Evolutionary conservation across 2,113 vertebrate species (phyloP).

Genomic region (Pelvicachromis taeniatus): DNA sequence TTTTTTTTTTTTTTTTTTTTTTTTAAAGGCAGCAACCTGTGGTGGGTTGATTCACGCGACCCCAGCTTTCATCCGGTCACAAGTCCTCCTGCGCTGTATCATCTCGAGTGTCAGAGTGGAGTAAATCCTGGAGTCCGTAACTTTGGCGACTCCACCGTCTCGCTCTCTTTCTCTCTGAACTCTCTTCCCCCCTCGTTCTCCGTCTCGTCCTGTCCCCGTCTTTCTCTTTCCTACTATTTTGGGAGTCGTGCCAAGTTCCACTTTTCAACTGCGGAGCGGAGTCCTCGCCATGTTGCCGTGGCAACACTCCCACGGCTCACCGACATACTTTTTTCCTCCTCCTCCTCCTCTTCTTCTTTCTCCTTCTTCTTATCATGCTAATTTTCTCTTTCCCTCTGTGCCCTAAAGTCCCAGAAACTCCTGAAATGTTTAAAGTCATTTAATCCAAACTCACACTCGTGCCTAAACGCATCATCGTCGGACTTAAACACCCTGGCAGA

Average conservation of each 20-base stretch:
- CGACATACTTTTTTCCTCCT: background rate
- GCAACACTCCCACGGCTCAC: constrained; percentile 29
- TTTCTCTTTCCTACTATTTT: constrained; percentile 27
- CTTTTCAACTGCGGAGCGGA: constrained; percentile 20
- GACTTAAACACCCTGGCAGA: background rate
- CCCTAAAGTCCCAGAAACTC: background rate
- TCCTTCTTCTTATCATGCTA: background rate
- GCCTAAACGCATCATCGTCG: background rate
- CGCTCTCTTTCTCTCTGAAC: background rate
- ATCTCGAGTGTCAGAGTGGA: background rate
- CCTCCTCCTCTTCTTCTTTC: background rate
- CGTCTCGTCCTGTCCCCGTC: background rate
- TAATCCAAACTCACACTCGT: background rate
- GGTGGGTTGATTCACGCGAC: background rate
- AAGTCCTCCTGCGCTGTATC: background rate
- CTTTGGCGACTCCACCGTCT: background rate
- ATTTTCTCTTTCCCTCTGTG: background rate
- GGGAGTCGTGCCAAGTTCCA: constrained; percentile 7
- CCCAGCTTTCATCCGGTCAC: background rate
- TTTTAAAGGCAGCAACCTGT: background rate
- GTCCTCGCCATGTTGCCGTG: constrained; percentile 44
- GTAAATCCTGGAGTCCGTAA: background rate
- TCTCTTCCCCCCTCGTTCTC: background rate
- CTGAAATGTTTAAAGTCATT: background rate
- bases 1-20: no score